Conservation (phyloP, 2,113 vertebrate species). For the Agelaius tricolor region DNA sequence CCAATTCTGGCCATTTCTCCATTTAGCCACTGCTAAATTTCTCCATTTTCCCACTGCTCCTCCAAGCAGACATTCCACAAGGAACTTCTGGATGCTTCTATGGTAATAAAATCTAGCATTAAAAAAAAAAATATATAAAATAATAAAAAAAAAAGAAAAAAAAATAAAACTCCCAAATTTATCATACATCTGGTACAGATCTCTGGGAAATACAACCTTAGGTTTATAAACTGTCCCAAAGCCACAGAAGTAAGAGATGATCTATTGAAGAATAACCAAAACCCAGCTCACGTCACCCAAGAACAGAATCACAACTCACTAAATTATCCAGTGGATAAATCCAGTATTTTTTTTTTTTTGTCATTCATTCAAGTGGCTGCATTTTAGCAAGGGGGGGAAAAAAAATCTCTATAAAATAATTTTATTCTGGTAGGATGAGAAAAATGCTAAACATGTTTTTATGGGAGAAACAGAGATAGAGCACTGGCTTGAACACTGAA, state of each 20-base stretch:
- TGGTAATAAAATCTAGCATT: not conserved
- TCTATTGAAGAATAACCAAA: not conserved
- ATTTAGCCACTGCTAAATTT: too few relatives aligned
- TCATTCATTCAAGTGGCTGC: not conserved
- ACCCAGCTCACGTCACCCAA: not conserved
- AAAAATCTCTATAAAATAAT: not conserved
- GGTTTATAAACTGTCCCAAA: not conserved
- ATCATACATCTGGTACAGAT: not conserved
- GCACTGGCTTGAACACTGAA: not conserved
- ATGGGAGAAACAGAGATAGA: slow-evolving; percentile 43
- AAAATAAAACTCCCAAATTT: not conserved
- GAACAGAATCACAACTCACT: not conserved
- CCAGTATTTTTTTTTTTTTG: not conserved
- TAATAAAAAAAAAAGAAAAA: not conserved
- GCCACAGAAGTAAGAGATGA: not conserved
- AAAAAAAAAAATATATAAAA: not conserved
- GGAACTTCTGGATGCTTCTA: not conserved
- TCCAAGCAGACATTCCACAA: too few relatives aligned
- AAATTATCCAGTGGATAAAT: not conserved
- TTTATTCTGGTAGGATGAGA: slow-evolving; percentile 31
- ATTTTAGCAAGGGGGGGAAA: not conserved
- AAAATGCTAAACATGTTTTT: slow-evolving; percentile 45
- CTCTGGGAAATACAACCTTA: not conserved
- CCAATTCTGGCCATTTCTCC: not conserved
- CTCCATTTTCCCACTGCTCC: not conserved